Evolutionary conservation across 2,797 vertebrate species (phyloP).

Genomic region (Sarcoramphus papa): DNA sequence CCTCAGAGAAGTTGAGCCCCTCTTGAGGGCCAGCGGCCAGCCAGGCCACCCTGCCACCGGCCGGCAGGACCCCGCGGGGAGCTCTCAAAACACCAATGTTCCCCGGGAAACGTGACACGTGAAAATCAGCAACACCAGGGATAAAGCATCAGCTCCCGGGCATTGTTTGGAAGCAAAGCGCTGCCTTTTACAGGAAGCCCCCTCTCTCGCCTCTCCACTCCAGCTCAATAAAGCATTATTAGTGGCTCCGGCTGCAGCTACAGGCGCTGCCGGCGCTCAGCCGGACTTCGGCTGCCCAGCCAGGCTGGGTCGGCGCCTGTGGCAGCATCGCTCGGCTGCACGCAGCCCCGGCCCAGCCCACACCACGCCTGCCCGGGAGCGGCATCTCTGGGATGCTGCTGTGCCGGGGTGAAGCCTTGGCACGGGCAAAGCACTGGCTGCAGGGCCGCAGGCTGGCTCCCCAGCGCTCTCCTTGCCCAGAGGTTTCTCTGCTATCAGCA

Average conservation of each 20-base stretch:
- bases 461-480: neutral
- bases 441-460: neutral
- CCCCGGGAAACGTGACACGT: neutral
- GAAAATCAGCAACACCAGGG: neutral
- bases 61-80: neutral
- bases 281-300: neutral
- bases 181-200: neutral
- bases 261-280: neutral
- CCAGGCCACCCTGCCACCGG: neutral
- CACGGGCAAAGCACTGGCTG: neutral
- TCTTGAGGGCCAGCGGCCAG: neutral
- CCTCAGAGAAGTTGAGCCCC: neutral
- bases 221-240: neutral
- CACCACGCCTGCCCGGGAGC: rapidly evolving
- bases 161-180: neutral
- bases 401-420: neutral
- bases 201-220: neutral
- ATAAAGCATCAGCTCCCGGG: neutral
- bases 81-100: neutral
- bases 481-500: neutral
- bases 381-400: neutral
- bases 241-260: neutral
- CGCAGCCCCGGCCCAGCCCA: rapidly evolving
- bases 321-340: neutral
- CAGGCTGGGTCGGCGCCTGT: rapidly evolving